Percentiles rank a stretch among this genome's conserved stretches.
Evolutionary conservation across 2,797 vertebrate species (phyloP).

Genomic region (Sebastes vulpes): DNA sequence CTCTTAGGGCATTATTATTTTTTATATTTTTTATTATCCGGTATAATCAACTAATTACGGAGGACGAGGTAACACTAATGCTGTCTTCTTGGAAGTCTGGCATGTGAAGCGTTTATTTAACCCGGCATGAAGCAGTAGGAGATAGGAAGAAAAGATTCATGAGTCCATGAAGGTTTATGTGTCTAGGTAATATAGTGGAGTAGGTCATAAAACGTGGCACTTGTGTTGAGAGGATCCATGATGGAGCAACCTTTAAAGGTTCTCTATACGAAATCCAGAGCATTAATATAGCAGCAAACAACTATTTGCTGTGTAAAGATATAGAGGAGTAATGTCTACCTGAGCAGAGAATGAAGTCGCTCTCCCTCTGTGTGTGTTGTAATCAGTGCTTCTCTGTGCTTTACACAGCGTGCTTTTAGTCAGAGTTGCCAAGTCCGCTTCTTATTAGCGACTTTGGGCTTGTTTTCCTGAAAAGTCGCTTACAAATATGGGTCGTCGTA

Average conservation of each 20-base stretch:
- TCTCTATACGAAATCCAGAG: not conserved
- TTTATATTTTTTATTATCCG: constrained; percentile 3
- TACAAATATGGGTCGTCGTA: no score
- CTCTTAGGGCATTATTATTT: not conserved
- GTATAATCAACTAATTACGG: constrained; percentile 39
- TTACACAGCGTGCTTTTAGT: no score
- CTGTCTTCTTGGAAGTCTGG: constrained; percentile 9
- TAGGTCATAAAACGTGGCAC: constrained; percentile 33
- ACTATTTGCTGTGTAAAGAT: not conserved
- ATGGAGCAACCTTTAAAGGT: constrained; percentile 27
- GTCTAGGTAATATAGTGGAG: constrained; percentile 46
- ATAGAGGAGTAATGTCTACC: not conserved
- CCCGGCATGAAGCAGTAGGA: constrained; percentile 2
- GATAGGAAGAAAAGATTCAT: constrained; percentile 35
- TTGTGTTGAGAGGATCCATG: constrained; percentile 9
- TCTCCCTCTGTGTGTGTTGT: not conserved
- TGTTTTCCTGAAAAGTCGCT: no score
- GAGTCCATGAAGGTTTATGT: constrained; percentile 44
- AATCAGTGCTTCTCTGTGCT: not conserved
- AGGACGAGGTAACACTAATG: constrained; percentile 20
- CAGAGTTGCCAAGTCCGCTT: no score
- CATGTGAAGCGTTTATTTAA: constrained; percentile 37
- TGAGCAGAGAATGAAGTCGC: not conserved
- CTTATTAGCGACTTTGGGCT: no score
- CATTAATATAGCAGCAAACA: not conserved